Evolutionary conservation across 37 sponge, comb jelly and placozoan genomes (phyloP), one percentile per base, ranked within the genome.

Genomic region (Diacarnus erythraeanus): DNA sequence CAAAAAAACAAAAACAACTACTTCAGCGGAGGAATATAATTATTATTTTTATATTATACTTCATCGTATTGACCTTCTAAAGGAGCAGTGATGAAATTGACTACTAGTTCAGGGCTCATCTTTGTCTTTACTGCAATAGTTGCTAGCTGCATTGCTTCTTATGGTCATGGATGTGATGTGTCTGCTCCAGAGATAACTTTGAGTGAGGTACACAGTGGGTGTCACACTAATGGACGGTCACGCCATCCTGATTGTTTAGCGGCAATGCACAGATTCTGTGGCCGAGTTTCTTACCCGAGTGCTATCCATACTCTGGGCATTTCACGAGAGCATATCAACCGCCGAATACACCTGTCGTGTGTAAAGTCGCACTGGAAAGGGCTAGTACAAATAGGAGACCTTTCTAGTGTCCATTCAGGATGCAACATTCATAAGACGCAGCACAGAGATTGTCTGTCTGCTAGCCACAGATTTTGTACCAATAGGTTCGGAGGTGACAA

Each of bases 201-300:
- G 72, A 42, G 43, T 15, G 72, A 71, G 72, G 15, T 71, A 2
- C 72, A 71, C 42, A 71, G 43, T 42, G 72, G 72, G 1, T 71
- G 72, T 18, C 35, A 39, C 42, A 1, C 1, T 35, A 25, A 71
- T 26, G 1, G 44, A 1, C 25, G 22, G 44, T 38, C 39, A 41
- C 72, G 72, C 72, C 42, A 71, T 42, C 72, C 72, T 4, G 72
- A 71, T 38, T 71, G 72, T 71, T 41, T 71, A 1, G 72, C 72
- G 25, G 72, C 72, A 33, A 71, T 71, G 72, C 72, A 71, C 43
- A 2, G 72, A 38, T 71, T 39, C 44, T 71, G 72, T 26, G 12
- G 9, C 44, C 18, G 43, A 18, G 43, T 71, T 2, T 41, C 72
- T 18, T 71, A 42, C 72, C 41, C 43, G 9, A n/a, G 43, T 2